phyloP scores from a whole-genome alignment of 2,888 invertebrate species.

The Odontothrips loti region DNA sequence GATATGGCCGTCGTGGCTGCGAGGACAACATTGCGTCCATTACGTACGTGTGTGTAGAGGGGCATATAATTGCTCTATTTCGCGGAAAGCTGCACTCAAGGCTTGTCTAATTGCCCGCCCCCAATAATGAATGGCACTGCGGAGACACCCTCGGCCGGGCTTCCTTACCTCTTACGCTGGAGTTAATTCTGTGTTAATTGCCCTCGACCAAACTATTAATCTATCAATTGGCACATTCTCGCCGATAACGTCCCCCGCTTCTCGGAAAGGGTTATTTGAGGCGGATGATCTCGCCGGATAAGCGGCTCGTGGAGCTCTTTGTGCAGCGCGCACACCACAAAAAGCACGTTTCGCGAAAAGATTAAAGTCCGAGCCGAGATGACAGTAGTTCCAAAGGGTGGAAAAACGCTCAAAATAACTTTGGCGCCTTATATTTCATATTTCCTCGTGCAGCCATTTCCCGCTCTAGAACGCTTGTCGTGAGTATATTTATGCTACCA shows the following conservation, averaged over 20 bases:
- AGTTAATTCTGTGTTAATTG: slow-evolving; percentile 21
- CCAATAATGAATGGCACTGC: slow-evolving; percentile 21
- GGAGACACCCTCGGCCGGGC: not conserved
- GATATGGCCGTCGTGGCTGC: too few species aligned
- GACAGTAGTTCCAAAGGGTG: too few species aligned
- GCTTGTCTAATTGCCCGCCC: not conserved
- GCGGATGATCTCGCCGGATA: too few species aligned
- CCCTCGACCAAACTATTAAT: slow-evolving; percentile 6
- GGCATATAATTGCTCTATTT: slow-evolving; percentile 22
- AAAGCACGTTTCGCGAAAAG: too few species aligned
- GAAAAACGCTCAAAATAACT: too few species aligned
- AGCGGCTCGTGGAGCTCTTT: too few species aligned
- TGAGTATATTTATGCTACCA: too few species aligned
- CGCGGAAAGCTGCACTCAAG: not conserved
- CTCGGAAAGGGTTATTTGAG: not conserved
- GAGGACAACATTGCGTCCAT: not conserved
- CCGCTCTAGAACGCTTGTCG: too few species aligned
- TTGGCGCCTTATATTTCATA: too few species aligned
- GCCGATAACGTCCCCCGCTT: slow-evolving; percentile 11
- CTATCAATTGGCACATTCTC: slow-evolving; percentile 24
- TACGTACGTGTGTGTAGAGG: not conserved
- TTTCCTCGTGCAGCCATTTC: too few species aligned
- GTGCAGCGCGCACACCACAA: too few species aligned
- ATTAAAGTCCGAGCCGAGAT: too few species aligned
- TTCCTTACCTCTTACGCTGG: not conserved